Evolutionary conservation across 2,113 vertebrate species (phyloP), one percentile per base, ranked within the genome.

Genomic region (Ctenodactylus gundi): DNA sequence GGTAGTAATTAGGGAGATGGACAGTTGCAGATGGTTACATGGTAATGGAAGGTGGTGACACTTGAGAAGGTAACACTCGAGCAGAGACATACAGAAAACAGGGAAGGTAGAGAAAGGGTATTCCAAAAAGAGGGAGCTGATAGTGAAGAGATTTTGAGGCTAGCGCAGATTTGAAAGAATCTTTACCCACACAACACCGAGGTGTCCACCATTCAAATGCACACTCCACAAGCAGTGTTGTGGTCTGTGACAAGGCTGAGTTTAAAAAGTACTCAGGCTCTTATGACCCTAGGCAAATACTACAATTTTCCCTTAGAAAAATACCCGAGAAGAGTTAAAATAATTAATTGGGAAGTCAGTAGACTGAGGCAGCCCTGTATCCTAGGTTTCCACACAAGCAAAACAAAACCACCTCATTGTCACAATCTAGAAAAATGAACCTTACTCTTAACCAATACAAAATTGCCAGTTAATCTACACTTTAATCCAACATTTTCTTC

Each of bases 1-100:
- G 7, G 10, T 21, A 6, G 0, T 2, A 5, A 44, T 7, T 36
- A 7, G 6, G 12, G 9, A 31, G 68, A 25, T 36, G 6, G 34
- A 44, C 62, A 75, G 41, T 39, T 44, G 57, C 1, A 20, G 68
- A 58, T 51, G 31, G 7, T 7, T 20, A 2, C 21, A 55, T 20
- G 39, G 3, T 53, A 75, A 67, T 14, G 31, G 25, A 55, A n/a
- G 36, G 12, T 29, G 7, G 23, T 68, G 25, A 53, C n/a, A n/a
- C n/a, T n/a, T n/a, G 29, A 80, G 23, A 49, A 84, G 55, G 9
- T 13, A 13, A 55, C 9, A 27, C 3, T 72, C 41, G 20, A 67
- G 29, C 58, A 92, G 58, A 77, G 29, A 39, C 7, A 17, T 46
- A 1, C 4, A 77, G 60, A 88, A 60, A 65, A 13, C 27, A 2